These are phyloP conservation scores for Acyrthosiphon pisum DNA, from an alignment of 1,140 invertebrate genomes.

Conservation along the genomic window DNA sequence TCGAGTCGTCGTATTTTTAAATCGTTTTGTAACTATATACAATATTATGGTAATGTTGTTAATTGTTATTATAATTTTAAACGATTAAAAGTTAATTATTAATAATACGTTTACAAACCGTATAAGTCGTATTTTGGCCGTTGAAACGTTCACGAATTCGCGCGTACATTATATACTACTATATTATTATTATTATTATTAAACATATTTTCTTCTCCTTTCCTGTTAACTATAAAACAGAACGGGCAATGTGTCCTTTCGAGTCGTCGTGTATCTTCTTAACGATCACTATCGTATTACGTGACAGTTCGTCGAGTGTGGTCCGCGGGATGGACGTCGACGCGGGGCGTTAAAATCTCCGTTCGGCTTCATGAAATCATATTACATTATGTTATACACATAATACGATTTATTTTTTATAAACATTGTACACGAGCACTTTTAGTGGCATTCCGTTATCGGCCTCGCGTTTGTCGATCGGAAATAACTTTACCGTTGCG, in stretches of 20 bases:
- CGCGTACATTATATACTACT: not conserved
- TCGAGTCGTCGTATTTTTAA: not conserved
- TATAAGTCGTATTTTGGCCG: not conserved
- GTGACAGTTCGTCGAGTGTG: not conserved
- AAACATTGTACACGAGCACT: not conserved
- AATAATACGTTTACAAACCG: not conserved
- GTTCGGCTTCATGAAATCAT: not conserved
- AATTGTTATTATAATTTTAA: no score
- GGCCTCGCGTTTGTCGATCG: not conserved
- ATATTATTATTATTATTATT: not conserved
- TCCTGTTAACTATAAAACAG: not conserved
- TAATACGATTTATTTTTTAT: not conserved
- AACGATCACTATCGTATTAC: not conserved
- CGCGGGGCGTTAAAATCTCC: conserved; percentile 15
- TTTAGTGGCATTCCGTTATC: not conserved
- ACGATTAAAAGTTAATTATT: not conserved
- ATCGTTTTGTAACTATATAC: not conserved
- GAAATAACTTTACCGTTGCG: conserved; percentile 18
- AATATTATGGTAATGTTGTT: conserved; percentile 13
- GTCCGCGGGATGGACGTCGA: not conserved
- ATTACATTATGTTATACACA: not conserved
- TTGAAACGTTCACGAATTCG: not conserved
- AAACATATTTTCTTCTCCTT: not conserved
- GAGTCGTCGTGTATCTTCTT: not conserved
- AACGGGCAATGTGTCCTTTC: not conserved